A percentile compares a stretch with the other conserved stretches of the same genome.
Conservation (phyloP, 2,113 vertebrate genomes). For the Erinaceus europaeus region DNA sequence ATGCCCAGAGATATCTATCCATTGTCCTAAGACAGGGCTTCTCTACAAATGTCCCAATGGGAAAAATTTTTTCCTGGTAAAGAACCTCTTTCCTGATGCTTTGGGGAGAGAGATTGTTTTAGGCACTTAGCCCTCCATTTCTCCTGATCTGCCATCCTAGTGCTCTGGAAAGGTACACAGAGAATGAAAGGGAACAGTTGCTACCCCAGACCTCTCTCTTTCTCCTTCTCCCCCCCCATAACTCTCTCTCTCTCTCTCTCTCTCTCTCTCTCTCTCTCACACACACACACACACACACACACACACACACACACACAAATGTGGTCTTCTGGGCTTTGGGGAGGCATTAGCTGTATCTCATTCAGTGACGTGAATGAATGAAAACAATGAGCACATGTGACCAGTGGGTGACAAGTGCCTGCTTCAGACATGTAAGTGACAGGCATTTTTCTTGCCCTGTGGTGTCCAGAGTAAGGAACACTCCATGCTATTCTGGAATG, state of each 20-base stretch:
- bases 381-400: not conserved
- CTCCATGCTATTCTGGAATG: too few species aligned
- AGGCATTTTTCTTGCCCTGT: not conserved
- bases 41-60: not conserved
- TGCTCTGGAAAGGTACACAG: not conserved
- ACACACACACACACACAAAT: too few species aligned
- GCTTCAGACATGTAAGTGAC: too few species aligned
- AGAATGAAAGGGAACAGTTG: not conserved
- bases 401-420: not conserved
- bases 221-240: too few species aligned
- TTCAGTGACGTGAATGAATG: not conserved
- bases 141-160: not conserved
- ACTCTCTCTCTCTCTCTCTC: too few species aligned
- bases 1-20: too few species aligned
- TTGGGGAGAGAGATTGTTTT: not conserved
- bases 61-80: not conserved
- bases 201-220: not conserved
- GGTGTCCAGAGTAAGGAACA: not conserved
- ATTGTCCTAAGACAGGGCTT: not conserved
- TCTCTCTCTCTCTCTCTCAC: too few species aligned
- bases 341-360: not conserved
- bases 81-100: not conserved
- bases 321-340: not conserved
- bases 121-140: not conserved
- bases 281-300: too few species aligned